These are phyloP conservation scores for Cerastis rubricosa DNA, from an alignment of 2,888 invertebrate genomes.

Conservation along the genomic window DNA sequence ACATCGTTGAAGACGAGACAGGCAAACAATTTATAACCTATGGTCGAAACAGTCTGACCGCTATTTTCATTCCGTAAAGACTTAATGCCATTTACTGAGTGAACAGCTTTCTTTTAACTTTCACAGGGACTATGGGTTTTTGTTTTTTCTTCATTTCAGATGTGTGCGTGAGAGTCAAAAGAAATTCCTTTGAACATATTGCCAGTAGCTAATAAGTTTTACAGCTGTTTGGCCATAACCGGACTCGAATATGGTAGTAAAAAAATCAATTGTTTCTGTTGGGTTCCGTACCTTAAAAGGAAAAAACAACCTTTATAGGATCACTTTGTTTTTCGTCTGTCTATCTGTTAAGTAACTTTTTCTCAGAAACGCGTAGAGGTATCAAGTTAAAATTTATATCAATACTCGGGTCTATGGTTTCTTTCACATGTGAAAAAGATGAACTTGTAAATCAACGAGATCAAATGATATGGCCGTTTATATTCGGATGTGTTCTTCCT, in stretches of 20 bases:
- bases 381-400: too few species aligned
- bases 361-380: too few species aligned
- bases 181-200: background rate
- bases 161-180: background rate
- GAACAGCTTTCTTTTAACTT: conserved; percentile 60
- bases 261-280: too few species aligned
- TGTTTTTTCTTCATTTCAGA: background rate
- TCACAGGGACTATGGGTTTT: conserved; percentile 26
- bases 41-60: conserved; percentile 12
- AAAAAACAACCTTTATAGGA: too few species aligned
- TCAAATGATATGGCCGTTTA: too few species aligned
- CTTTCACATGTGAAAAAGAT: too few species aligned
- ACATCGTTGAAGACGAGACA: background rate
- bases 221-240: background rate
- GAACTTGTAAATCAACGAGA: too few species aligned
- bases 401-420: too few species aligned
- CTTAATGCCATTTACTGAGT: conserved; percentile 17
- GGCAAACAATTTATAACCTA: conserved; percentile 23
- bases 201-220: background rate
- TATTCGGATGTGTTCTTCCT: too few species aligned
- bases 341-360: too few species aligned
- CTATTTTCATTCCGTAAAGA: conserved; percentile 31
- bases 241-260: background rate
- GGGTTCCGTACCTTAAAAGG: too few species aligned
- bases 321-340: too few species aligned